Conservation (phyloP, 2,888 invertebrate genomes). For the Lasioglossum figueresi region DNA sequence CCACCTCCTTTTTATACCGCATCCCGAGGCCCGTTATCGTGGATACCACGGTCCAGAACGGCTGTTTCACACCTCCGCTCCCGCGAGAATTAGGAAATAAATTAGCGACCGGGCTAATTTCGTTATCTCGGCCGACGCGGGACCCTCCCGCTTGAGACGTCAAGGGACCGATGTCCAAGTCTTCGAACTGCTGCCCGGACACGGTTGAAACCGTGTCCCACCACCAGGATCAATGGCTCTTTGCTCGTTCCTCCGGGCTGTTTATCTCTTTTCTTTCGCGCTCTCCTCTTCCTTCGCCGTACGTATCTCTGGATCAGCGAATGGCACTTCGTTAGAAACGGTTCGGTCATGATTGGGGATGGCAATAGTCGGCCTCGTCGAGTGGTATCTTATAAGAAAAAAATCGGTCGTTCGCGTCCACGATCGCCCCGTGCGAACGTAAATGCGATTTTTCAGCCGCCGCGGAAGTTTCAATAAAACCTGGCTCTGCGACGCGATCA, state of each 20-base stretch:
- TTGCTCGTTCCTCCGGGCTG: slow-evolving; percentile 19
- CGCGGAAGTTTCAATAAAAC: slow-evolving; percentile 10
- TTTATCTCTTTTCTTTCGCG: slow-evolving; percentile 28
- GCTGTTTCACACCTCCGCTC: slow-evolving; percentile 83
- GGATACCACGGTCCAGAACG: slow-evolving; percentile 80
- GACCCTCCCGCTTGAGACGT: slow-evolving; percentile 76
- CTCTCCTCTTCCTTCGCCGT: slow-evolving; percentile 13
- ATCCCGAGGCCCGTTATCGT: slow-evolving; percentile 78
- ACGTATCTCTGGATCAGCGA: slow-evolving; percentile 49
- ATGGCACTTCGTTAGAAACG: slow-evolving; percentile 68
- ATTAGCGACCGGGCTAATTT: slow-evolving; percentile 83
- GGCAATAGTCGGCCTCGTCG: slow-evolving; percentile 26
- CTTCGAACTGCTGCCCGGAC: slow-evolving; percentile 59
- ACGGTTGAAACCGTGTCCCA: slow-evolving; percentile 63
- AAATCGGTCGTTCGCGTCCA: neutral
- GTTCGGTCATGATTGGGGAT: slow-evolving; percentile 62
- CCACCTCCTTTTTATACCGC: slow-evolving; percentile 61
- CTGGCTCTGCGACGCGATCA: neutral
- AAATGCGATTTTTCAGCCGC: slow-evolving; percentile 6
- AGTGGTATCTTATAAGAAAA: slow-evolving; percentile 11
- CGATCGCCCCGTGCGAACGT: neutral
- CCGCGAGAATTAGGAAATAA: slow-evolving; percentile 83
- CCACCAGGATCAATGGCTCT: slow-evolving; percentile 67
- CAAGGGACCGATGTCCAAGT: slow-evolving; percentile 68
- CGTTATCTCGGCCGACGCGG: slow-evolving; percentile 80